phyloP scores from a whole-genome alignment of 1,140 invertebrate genomes.

The Maniola jurtina region DNA sequence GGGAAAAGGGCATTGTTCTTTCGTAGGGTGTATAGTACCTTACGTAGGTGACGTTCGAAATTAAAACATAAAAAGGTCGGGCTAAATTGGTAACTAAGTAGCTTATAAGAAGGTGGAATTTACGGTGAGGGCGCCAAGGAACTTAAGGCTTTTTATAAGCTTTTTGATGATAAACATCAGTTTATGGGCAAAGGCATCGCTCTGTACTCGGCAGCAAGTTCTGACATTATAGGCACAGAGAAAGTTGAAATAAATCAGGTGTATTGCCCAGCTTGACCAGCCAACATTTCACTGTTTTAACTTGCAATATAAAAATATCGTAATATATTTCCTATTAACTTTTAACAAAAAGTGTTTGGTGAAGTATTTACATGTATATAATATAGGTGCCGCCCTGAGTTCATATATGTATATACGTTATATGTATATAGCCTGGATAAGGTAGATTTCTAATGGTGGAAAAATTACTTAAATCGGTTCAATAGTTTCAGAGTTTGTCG shows the following conservation, averaged over 20 bases:
- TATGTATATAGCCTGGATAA: too few species aligned
- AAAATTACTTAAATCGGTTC: too few species aligned
- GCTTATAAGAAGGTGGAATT: slow-evolving; percentile 20
- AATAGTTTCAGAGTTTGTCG: too few species aligned
- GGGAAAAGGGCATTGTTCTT: slow-evolving; percentile 50
- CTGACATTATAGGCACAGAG: slow-evolving; percentile 6
- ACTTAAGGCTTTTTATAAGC: not conserved
- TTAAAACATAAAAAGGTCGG: slow-evolving; percentile 38
- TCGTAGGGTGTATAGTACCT: slow-evolving; percentile 32
- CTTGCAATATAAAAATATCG: not conserved
- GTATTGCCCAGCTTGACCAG: not conserved
- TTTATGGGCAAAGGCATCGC: not conserved
- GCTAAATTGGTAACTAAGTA: slow-evolving; percentile 23
- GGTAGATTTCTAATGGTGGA: too few species aligned
- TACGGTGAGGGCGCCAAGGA: not conserved
- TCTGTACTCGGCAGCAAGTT: slow-evolving; percentile 2
- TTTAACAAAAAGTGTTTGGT: too few species aligned
- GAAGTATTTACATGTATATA: too few species aligned
- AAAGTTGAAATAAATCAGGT: slow-evolving; percentile 13
- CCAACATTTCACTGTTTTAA: not conserved
- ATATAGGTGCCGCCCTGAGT: too few species aligned
- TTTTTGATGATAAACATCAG: slow-evolving; percentile 8
- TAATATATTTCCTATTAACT: not conserved
- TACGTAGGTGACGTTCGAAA: slow-evolving; percentile 50
- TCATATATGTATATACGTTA: too few species aligned